Evolutionary conservation across 2,797 vertebrate species (phyloP), one percentile per base, ranked within the genome.

Genomic region (Lutjanus campechanus): DNA sequence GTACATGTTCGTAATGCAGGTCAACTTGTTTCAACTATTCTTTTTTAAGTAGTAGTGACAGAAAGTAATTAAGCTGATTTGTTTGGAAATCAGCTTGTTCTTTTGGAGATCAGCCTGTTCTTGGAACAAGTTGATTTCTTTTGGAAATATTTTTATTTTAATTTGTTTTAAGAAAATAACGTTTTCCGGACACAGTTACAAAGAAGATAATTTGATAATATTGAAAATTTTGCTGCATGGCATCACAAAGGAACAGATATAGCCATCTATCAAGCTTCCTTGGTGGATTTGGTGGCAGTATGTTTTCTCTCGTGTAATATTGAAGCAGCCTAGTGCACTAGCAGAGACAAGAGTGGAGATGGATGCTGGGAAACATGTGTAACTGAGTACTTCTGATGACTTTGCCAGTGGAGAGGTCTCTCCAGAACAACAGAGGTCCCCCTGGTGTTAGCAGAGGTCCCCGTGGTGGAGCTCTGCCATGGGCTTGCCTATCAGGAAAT

Each of bases 341-440:
- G 74, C 36, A n/a, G 54, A 79, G 76, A 71, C 44, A 59, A 29
- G 50, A 66, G 69, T 54, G 73, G 53, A 82, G 64, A 85, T 78
- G 75, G 74, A 91, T 81, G 69, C 64, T 64, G 55, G 79, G 65
- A 86, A 90, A 85, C 71, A 85, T 73, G 72, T 78, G 77, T 76
- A 91, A 86, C 76, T 70, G 74, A 83, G 84, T 11, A 76, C 56
- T 87, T 82, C 29, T 83, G 71, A 81, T 92, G 91, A 93, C 93
- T 93, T 93, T 93, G 93, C 93, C 91, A 59, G 50, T 85, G 83
- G 92, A 93, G 84, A 94, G 92, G 91, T 93, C 86, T 85, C 77
- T 58, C 44, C 81, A 76, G 76, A 90, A 90, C 86, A 89, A 92
- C 86, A 83, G 61, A 78, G 73, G 71, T 72, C 88, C 90, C 87